phyloP scores from a whole-genome alignment of 2,113 vertebrate species.

The Ahaetulla prasina region DNA sequence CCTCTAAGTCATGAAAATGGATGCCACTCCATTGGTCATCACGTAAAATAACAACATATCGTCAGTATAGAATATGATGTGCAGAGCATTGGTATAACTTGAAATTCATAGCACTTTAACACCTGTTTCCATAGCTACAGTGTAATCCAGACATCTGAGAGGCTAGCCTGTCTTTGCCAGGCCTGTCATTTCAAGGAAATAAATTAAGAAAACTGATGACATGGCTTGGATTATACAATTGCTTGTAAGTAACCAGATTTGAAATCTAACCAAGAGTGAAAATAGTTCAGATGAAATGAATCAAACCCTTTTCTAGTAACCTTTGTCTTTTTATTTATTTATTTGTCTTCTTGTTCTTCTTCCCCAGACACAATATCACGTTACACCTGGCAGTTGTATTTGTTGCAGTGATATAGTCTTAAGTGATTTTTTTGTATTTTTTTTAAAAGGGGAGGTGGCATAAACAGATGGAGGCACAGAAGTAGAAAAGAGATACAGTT shows the following conservation, averaged over 20 bases:
- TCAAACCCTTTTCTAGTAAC: constrained; percentile 63
- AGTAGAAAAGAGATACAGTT: constrained; percentile 58
- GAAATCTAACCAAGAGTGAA: constrained; percentile 63
- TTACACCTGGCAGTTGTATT: constrained; percentile 66
- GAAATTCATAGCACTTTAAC: constrained; percentile 79
- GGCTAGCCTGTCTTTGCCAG: constrained; percentile 71
- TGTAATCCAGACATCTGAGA: constrained; percentile 78
- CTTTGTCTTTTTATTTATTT: constrained; percentile 37
- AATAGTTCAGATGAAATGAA: constrained; percentile 45
- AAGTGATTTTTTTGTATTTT: constrained; percentile 40
- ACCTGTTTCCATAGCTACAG: constrained; percentile 84
- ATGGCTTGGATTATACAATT: constrained; percentile 72
- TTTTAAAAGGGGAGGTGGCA: constrained; percentile 57
- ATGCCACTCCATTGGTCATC: constrained; percentile 63
- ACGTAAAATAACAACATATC: constrained; percentile 67
- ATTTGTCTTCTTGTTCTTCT: constrained; percentile 20
- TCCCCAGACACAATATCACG: constrained; percentile 44
- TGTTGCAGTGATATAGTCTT: constrained; percentile 60
- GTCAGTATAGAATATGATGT: constrained; percentile 64
- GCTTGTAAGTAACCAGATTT: constrained; percentile 62
- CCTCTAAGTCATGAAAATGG: constrained; percentile 59
- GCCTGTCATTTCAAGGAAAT: constrained; percentile 77
- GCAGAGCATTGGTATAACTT: constrained; percentile 72
- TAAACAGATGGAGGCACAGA: constrained; percentile 67
- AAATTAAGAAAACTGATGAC: constrained; percentile 77